phyloP scores from a whole-genome alignment of 2,888 invertebrate species.

The Aporophyla nigra region DNA sequence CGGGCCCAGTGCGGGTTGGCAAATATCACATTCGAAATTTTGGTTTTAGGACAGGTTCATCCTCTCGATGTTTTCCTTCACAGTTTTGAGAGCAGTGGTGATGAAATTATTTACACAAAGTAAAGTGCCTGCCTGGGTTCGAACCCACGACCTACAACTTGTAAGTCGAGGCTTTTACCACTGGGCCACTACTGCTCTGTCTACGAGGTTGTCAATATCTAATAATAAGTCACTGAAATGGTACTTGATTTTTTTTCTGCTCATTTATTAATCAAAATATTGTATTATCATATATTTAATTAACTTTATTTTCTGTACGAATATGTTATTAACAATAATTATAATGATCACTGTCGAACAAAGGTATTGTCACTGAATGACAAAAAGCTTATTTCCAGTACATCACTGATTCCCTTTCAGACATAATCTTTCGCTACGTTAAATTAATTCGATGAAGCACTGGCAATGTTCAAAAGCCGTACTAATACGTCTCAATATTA shows the following conservation, averaged over 20 bases:
- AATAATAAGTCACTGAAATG: background rate
- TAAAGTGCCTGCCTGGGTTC: too few relatives aligned
- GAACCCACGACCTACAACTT: too few relatives aligned
- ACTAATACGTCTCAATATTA: slow-evolving; percentile 7
- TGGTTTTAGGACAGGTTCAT: too few relatives aligned
- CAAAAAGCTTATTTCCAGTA: background rate
- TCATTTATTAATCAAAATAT: background rate
- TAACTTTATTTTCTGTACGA: background rate
- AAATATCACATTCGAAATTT: too few relatives aligned
- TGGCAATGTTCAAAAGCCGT: background rate
- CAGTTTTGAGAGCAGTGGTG: too few relatives aligned
- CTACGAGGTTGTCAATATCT: too few relatives aligned
- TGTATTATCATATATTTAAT: background rate
- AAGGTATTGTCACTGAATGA: background rate
- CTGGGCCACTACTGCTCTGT: too few relatives aligned
- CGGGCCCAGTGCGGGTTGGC: too few relatives aligned
- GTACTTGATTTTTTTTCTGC: background rate
- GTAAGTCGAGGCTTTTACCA: too few relatives aligned
- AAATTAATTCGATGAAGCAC: slow-evolving; percentile 12
- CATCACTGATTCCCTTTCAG: background rate
- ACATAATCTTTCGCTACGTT: background rate
- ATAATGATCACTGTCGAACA: background rate
- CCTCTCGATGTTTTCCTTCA: too few relatives aligned
- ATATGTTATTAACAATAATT: background rate
- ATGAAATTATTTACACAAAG: too few relatives aligned